Conservation (phyloP, 2,797 vertebrate species). For the Notoglanidium macrostoma region DNA sequence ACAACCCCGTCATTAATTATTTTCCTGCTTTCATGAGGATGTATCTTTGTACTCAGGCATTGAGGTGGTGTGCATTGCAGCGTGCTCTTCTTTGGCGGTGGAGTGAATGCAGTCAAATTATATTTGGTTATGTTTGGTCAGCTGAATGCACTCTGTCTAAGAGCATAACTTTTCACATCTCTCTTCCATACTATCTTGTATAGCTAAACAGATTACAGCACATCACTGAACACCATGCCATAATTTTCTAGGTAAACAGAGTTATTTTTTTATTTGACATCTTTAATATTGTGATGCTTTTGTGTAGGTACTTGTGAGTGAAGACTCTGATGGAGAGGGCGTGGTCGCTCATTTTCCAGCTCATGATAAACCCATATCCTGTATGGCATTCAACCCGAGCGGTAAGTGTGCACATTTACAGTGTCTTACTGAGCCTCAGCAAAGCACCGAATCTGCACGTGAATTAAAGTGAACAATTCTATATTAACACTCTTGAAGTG, state of each 20-base stretch:
- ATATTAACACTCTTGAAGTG: constrained; percentile 22
- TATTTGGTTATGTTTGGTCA: constrained; percentile 22
- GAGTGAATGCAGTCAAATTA: not conserved
- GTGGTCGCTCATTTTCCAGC: constrained; percentile 98
- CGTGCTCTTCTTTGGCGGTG: not conserved
- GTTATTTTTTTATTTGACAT: constrained; percentile 12
- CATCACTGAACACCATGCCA: constrained; percentile 24
- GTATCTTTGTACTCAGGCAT: not conserved
- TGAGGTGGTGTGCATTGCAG: not conserved
- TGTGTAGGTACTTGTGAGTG: constrained; percentile 90
- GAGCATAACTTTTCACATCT: not conserved
- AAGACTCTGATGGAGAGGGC: constrained; percentile 93
- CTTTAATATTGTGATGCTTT: constrained; percentile 36
- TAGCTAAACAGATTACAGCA: constrained; percentile 47
- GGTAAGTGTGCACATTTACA: constrained; percentile 78
- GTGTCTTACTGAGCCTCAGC: constrained; percentile 43
- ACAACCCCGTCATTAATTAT: not conserved
- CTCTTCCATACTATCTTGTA: not conserved
- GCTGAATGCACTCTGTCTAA: constrained; percentile 10
- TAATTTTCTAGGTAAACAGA: not conserved
- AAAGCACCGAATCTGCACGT: constrained; percentile 51
- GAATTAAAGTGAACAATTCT: constrained; percentile 26
- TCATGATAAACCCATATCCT: constrained; percentile 98
- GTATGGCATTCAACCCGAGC: constrained; percentile 97
- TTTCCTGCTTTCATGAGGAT: not conserved